phyloP scores from a whole-genome alignment of 2,888 invertebrate species.

The Pardosa pseudoannulata region DNA sequence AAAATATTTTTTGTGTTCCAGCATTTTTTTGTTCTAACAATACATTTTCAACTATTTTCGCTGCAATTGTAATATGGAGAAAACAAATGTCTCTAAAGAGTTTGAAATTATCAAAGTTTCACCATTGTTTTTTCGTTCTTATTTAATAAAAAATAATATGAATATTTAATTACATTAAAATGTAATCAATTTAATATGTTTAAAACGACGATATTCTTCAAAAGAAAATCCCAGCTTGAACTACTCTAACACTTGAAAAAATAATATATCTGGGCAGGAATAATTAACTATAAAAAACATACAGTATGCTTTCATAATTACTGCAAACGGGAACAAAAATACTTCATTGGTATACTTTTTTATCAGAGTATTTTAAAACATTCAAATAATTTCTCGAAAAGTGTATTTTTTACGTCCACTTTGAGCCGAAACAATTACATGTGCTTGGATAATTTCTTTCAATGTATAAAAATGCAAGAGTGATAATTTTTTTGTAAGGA shows the following conservation, averaged over 20 bases:
- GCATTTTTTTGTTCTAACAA: too few relatives aligned
- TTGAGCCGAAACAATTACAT: conserved; percentile 61
- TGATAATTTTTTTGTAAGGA: conserved; percentile 48
- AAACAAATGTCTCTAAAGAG: too few relatives aligned
- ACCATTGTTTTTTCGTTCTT: too few relatives aligned
- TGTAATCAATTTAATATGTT: background rate
- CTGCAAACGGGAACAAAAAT: background rate
- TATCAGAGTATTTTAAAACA: conserved; percentile 19
- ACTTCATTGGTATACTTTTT: conserved; percentile 12
- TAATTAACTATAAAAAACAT: conserved; percentile 41
- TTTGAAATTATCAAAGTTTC: too few relatives aligned
- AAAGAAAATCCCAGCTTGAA: background rate
- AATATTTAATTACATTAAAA: too few relatives aligned
- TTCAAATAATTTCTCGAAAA: conserved; percentile 46
- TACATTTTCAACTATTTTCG: too few relatives aligned
- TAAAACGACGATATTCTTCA: background rate
- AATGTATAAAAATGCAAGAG: conserved; percentile 30
- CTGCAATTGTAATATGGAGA: too few relatives aligned
- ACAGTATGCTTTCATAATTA: conserved; percentile 41
- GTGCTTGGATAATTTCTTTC: conserved; percentile 60
- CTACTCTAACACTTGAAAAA: background rate
- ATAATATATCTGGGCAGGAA: conserved; percentile 19
- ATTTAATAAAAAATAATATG: too few relatives aligned
- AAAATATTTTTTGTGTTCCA: too few relatives aligned
- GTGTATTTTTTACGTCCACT: conserved; percentile 22